Evolutionary conservation across 2,797 vertebrate genomes (phyloP), one percentile per base, ranked within the genome.

Genomic region (Pseudocheirus occidentalis): DNA sequence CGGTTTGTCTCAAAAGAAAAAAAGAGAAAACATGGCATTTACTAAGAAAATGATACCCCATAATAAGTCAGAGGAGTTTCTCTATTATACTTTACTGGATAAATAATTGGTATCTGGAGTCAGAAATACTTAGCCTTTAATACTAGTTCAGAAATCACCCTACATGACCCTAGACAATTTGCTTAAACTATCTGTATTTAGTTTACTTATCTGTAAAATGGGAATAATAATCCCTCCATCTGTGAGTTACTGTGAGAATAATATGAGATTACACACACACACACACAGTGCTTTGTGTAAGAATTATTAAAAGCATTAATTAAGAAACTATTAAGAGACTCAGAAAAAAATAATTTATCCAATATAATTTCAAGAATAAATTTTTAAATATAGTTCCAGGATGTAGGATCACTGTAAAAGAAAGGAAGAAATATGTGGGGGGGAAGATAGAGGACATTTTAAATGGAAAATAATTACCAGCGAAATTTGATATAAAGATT

Each of bases 291-390:
- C 94, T 96, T 93, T 31, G 31, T 95, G 90, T 94, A 93, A 95
- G 94, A 97, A 95, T 95, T 40, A 96, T 73, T 62, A 95, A 90
- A 31, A 29, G 7, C 93, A 3, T 55, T 96, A 18, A 34, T 94
- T 56, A 93, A 97, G 14, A 53, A 73, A 81, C 1, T 58, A 7
- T 92, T 94, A 93, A 91, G 55, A 96, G 87, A 92, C 13, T 96
- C 90, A 93, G 57, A 89, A 96, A 97, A 97, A 92, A 50, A 24
- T 91, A 93, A 95, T 40, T 3, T 93, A 91, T 95, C 52, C 91
- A 90, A 94, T 96, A 95, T 94, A 98, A 96, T 97, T 97, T 97
- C 58, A 58, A 73, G 50, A 58, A 97, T 73, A 54, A 92, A 55
- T 95, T 97, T 96, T 92, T 95, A 96, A 96, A 2, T 14, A 93